Evolutionary conservation across 2,113 vertebrate genomes (phyloP).

Genomic region (Ageneiosus marmoratus): DNA sequence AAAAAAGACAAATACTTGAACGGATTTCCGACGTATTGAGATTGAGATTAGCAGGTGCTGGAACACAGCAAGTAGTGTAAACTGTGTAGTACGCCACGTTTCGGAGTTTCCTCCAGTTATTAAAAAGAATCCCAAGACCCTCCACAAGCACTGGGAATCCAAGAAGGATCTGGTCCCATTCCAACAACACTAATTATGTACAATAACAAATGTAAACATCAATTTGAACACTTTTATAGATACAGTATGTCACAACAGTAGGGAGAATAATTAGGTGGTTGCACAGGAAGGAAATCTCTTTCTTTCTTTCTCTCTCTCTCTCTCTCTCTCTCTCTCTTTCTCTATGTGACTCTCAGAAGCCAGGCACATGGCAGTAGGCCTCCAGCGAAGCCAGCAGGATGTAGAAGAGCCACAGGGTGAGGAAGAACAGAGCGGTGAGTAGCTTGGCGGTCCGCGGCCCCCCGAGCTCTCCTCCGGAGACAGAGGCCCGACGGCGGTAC

Average conservation of each 20-base stretch:
- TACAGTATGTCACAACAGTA: constrained; percentile 39
- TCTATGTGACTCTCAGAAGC: constrained; percentile 68
- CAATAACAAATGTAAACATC: constrained; percentile 54
- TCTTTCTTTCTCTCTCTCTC: not conserved
- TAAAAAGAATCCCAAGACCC: constrained; percentile 24
- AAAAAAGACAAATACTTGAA: constrained; percentile 29
- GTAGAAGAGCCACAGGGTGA: constrained; percentile 78
- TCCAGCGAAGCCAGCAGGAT: constrained; percentile 78
- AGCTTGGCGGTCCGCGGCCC: constrained; percentile 79
- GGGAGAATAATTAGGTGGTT: constrained; percentile 40
- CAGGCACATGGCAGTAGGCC: constrained; percentile 78
- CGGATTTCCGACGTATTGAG: not conserved
- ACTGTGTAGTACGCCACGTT: constrained; percentile 14
- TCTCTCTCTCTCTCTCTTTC: not conserved
- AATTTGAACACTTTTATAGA: constrained; percentile 42
- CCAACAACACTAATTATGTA: constrained; percentile 40
- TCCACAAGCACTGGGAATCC: constrained; percentile 20
- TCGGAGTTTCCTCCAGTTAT: constrained; percentile 12
- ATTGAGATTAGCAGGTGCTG: constrained; percentile 24
- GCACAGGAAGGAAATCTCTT: constrained; percentile 29
- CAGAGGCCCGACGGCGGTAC: constrained; percentile 73
- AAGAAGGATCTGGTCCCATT: constrained; percentile 41
- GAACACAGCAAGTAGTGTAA: constrained; percentile 22
- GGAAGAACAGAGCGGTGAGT: constrained; percentile 74
- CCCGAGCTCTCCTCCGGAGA: constrained; percentile 78